phyloP scores from a whole-genome alignment of 2,113 vertebrate genomes.

The Apaloderma vittatum region DNA sequence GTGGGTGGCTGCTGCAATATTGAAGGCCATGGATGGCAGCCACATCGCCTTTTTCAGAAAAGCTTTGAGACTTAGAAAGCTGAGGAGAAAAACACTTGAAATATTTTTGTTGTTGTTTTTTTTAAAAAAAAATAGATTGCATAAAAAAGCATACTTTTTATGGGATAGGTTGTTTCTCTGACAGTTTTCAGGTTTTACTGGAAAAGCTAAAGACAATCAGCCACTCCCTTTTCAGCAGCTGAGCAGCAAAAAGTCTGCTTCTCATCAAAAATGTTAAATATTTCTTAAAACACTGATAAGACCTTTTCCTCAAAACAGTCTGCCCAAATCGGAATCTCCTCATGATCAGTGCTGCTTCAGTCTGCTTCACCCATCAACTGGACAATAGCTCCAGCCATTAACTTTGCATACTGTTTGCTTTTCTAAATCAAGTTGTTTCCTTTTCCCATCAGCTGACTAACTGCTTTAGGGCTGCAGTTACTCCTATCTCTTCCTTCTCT shows the following conservation, averaged over 20 bases:
- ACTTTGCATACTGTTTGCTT: slow-evolving; percentile 23
- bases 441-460: not conserved
- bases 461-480: not conserved
- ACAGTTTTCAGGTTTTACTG: not conserved
- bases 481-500: not conserved
- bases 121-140: not conserved
- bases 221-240: not conserved
- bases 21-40: not conserved
- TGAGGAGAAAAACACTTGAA: not conserved
- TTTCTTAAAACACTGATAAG: not conserved
- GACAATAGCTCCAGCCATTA: not conserved
- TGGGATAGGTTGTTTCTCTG: not conserved
- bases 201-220: not conserved
- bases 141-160: not conserved
- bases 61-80: not conserved
- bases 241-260: not conserved
- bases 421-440: slow-evolving; percentile 26
- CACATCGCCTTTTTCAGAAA: not conserved
- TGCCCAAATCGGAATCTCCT: not conserved
- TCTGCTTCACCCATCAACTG: not conserved
- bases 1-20: not conserved
- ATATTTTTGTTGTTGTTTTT: too few relatives aligned
- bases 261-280: not conserved
- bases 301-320: not conserved
- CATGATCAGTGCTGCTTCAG: not conserved